Evolutionary conservation across 2,888 invertebrate genomes (phyloP).

Genomic region (Eupithecia abbreviata): DNA sequence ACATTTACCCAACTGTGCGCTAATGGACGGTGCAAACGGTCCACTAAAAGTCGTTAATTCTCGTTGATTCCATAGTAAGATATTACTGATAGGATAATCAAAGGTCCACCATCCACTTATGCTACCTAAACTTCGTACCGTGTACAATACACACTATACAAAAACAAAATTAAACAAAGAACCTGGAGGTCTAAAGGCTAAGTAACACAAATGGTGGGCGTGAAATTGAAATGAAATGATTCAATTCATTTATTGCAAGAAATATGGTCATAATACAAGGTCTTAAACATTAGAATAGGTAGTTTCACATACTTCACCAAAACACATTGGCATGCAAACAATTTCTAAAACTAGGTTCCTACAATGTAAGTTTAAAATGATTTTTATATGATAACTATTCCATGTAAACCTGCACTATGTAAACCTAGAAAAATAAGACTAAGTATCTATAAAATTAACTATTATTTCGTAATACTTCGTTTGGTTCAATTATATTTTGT

Average conservation of each 20-base stretch:
- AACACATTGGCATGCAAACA: too few species aligned
- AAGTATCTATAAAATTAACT: background rate
- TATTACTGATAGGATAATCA: background rate
- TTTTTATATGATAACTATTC: background rate
- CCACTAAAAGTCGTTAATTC: background rate
- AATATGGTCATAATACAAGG: too few species aligned
- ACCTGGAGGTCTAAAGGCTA: background rate
- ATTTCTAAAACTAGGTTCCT: too few species aligned
- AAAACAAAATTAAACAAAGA: background rate
- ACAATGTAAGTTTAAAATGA: too few species aligned
- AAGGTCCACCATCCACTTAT: too few species aligned
- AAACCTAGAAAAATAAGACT: background rate
- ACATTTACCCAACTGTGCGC: constrained; percentile 44
- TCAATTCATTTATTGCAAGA: too few species aligned
- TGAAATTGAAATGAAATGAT: background rate
- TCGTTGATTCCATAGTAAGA: background rate
- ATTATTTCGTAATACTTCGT: background rate
- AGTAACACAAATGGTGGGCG: background rate
- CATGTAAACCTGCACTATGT: background rate
- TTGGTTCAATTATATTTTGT: background rate
- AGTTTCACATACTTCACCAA: too few species aligned
- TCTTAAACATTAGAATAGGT: too few species aligned
- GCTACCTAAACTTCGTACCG: too few species aligned
- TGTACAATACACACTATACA: background rate
- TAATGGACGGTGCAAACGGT: constrained; percentile 11